Evolutionary conservation across 2,888 invertebrate genomes (phyloP).

Genomic region (Tinea semifulvella): DNA sequence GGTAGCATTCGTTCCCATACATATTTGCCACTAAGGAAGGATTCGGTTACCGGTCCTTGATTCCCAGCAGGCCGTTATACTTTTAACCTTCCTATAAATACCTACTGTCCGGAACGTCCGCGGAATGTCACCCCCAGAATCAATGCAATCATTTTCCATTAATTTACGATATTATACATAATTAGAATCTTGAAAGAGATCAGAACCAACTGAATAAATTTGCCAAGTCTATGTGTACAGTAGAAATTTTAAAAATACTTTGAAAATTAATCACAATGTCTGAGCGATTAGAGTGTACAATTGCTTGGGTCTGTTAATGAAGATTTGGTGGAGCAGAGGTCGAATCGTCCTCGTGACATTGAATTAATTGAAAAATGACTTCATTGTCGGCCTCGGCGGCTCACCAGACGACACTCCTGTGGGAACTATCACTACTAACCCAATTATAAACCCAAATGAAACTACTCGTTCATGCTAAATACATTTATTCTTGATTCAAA

Average conservation of each 20-base stretch:
- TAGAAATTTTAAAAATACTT: constrained; percentile 1
- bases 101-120: not conserved
- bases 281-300: constrained; percentile 2
- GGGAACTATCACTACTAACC: constrained; percentile 28
- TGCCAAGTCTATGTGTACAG: constrained; percentile 27
- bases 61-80: no score
- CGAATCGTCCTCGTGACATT: constrained; percentile 54
- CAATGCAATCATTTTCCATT: constrained; percentile 8
- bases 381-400: constrained; percentile 38
- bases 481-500: constrained; percentile 22
- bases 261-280: not conserved
- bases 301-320: constrained; percentile 8
- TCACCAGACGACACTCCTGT: constrained; percentile 37
- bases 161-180: constrained; percentile 1
- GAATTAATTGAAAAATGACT: constrained; percentile 59
- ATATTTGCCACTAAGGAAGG: no score
- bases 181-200: constrained; percentile 4
- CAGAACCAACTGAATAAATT: constrained; percentile 40
- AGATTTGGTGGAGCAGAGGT: constrained; percentile 30
- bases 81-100: no score
- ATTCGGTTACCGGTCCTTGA: no score
- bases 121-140: not conserved
- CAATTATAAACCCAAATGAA: not conserved
- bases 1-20: no score
- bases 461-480: constrained; percentile 3